Evolutionary conservation across 2,113 vertebrate genomes (phyloP), one percentile per base, ranked within the genome.

Genomic region (Clarias macrocephalus): DNA sequence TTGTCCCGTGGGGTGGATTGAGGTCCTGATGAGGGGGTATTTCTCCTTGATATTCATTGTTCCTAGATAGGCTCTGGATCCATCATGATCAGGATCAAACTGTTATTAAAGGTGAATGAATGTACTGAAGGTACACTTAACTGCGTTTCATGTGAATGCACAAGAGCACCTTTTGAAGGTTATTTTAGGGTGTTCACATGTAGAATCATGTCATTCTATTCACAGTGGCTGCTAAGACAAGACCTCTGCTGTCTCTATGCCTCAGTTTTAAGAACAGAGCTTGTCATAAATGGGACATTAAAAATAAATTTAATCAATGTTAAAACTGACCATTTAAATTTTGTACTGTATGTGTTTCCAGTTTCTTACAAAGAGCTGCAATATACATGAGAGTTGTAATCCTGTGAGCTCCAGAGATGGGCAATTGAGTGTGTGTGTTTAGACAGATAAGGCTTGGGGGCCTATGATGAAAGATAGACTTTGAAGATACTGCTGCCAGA

Each of bases 391-490:
- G 60, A 77, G 68, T 42, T 81, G 59, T 70, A 48, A n/a, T 30
- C 30, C 70, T 81, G 23, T 37, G n/a, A 81, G 65, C 80, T 85
- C 25, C 84, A 66, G 62, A 48, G 79, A 37, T 42, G 80, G 60
- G 59, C 68, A 85, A 75, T 83, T 62, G 56, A 42, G 66, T 33
- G 66, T 70, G 66, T 70, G 68, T 88, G 82, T 80, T 83, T 21
- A 28, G 63, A 80, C 62, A 79, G 88, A 89, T 89, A 87, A 89
- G 80, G 15, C 33, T 80, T 68, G 59, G 75, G 23, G 2, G n/a
- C 28, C 68, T 48, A 73, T 48, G 85, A 81, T 82, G 18, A 42
- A 81, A 73, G 86, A 54, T 3, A 68, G 48, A 86, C 37, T 80
- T 80, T 68, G 23, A 48, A 82, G 66, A 21, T 75, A 59, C 25